phyloP scores from a whole-genome alignment of 2,113 vertebrate genomes.

The Cryptomyrus ogoouensis region DNA sequence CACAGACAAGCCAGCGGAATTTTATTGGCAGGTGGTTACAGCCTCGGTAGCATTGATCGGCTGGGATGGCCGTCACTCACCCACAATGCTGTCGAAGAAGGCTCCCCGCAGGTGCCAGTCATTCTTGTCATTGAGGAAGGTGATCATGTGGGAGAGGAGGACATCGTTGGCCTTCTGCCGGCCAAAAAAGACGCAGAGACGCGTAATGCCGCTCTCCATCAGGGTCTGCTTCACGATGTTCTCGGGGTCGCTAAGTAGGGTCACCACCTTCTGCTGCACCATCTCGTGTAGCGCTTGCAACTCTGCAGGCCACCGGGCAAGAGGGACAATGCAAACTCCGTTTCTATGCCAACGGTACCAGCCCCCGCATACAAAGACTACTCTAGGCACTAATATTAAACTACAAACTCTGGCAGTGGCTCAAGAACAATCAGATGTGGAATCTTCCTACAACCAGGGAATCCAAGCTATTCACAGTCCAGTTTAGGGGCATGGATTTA shows the following conservation, averaged over 20 bases:
- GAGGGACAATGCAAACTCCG: background rate
- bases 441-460: background rate
- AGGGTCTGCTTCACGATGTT: conserved; percentile 96
- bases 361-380: background rate
- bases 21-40: background rate
- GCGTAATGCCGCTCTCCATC: conserved; percentile 97
- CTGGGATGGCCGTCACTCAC: conserved; percentile 54
- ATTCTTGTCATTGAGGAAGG: conserved; percentile 96
- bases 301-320: conserved; percentile 58
- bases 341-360: background rate
- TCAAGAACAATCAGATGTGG: background rate
- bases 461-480: background rate
- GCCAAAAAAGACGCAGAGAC: conserved; percentile 95
- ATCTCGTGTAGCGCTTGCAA: conserved; percentile 95
- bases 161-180: conserved; percentile 97
- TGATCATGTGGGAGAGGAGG: conserved; percentile 96
- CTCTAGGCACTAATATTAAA: background rate
- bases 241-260: conserved; percentile 90
- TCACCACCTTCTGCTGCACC: conserved; percentile 99
- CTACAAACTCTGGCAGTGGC: background rate
- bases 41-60: background rate
- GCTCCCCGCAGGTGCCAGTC: conserved; percentile 97
- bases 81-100: conserved; percentile 98
- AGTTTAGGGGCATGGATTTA: background rate
- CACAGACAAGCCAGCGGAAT: background rate